phyloP scores from a whole-genome alignment of 1,140 invertebrate species.

The Triops cancriformis region DNA sequence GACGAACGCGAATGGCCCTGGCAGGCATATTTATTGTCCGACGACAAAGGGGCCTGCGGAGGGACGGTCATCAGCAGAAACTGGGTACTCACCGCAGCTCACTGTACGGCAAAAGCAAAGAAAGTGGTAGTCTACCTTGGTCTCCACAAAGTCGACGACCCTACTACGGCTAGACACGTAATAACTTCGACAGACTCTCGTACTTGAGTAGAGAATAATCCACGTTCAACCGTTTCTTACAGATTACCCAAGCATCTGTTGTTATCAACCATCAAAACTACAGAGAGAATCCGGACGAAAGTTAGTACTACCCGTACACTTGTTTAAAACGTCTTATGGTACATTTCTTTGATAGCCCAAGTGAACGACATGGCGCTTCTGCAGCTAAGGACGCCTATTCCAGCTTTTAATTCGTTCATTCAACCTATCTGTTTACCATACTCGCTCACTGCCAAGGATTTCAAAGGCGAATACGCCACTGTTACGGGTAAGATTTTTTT shows the following conservation, averaged over 20 bases:
- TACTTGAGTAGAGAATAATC: too few relatives aligned
- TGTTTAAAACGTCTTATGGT: too few relatives aligned
- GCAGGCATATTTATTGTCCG: neutral
- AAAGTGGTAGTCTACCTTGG: conserved; percentile 40
- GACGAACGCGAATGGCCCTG: conserved; percentile 16
- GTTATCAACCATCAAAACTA: too few relatives aligned
- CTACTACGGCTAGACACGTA: neutral
- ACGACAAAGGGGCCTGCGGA: conserved; percentile 48
- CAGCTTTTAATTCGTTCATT: conserved; percentile 28
- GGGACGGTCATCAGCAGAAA: conserved; percentile 51
- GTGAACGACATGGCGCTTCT: conserved; percentile 37
- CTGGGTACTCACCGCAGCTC: conserved; percentile 59
- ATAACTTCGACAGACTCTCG: neutral
- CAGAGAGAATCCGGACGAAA: too few relatives aligned
- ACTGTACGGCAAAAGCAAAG: conserved; percentile 43
- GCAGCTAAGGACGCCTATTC: conserved; percentile 30
- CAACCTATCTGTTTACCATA: conserved; percentile 32
- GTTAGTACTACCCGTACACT: too few relatives aligned
- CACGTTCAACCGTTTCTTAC: too few relatives aligned
- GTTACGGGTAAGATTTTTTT: neutral
- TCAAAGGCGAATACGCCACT: neutral
- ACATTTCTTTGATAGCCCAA: neutral
- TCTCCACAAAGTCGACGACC: conserved; percentile 35
- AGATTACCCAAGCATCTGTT: too few relatives aligned
- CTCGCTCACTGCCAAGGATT: neutral